These are phyloP conservation scores for Aplodontia rufa DNA, from an alignment of 2,113 vertebrate species.

Conservation along the genomic window DNA sequence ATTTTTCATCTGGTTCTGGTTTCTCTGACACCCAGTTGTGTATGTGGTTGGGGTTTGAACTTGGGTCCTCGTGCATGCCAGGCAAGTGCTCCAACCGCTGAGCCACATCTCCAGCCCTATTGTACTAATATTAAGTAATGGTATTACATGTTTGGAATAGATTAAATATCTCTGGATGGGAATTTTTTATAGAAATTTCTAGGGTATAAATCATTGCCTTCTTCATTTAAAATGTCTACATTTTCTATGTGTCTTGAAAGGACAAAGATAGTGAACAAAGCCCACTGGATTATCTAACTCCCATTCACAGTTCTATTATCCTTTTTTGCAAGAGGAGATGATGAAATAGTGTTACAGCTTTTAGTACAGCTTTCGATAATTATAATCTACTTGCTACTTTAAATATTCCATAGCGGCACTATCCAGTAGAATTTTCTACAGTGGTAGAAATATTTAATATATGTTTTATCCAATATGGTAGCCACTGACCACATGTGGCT, in stretches of 20 bases:
- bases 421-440: background rate
- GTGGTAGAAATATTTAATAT: background rate
- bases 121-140: background rate
- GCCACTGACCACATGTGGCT: background rate
- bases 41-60: too few species aligned
- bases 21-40: too few species aligned
- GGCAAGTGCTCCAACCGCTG: too few species aligned
- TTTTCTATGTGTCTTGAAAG: background rate
- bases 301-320: background rate
- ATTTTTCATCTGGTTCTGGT: too few species aligned
- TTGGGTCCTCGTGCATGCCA: too few species aligned
- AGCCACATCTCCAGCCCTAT: too few species aligned
- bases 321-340: background rate
- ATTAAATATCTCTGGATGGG: background rate
- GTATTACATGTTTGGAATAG: background rate
- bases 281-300: background rate
- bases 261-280: background rate
- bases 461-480: background rate
- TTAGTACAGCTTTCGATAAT: background rate
- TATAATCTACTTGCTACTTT: background rate
- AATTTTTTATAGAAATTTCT: background rate
- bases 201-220: background rate
- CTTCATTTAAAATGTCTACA: background rate
- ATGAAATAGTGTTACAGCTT: background rate
- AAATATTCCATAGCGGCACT: background rate